phyloP scores from a whole-genome alignment of 2,888 invertebrate species.

The Drosophila melanosoma region DNA sequence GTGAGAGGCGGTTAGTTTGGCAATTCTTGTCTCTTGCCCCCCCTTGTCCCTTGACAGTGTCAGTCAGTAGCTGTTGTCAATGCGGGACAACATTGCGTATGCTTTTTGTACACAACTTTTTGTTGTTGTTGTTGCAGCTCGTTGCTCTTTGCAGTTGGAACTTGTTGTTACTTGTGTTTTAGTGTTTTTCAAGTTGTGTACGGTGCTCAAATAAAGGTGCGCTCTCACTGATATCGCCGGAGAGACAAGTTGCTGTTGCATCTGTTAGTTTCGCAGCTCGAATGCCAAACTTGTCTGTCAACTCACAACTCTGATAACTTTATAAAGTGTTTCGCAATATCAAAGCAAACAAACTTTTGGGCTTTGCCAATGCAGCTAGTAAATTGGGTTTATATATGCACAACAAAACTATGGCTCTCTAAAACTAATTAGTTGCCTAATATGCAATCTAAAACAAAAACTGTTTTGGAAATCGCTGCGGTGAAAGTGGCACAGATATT shows the following conservation, averaged over 20 bases:
- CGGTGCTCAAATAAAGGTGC: conserved; percentile 9
- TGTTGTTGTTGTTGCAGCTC: conserved; percentile 11
- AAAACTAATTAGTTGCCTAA: conserved; percentile 4
- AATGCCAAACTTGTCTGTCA: conserved; percentile 33
- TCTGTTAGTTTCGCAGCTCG: conserved; percentile 10
- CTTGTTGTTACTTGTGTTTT: conserved; percentile 9
- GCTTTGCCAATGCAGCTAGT: conserved; percentile 3
- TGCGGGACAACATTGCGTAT: conserved; percentile 63
- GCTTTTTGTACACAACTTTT: conserved; percentile 52
- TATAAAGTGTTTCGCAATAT: conserved; percentile 36
- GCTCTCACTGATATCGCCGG: conserved; percentile 4
- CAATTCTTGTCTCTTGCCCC: conserved; percentile 26
- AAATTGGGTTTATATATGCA: conserved; percentile 20
- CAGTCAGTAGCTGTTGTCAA: conserved; percentile 51
- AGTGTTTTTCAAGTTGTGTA: conserved; percentile 5
- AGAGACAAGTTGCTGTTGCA: conserved; percentile 12
- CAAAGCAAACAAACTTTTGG: conserved; percentile 28
- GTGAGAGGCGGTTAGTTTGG: conserved; percentile 26
- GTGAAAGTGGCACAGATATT: neutral
- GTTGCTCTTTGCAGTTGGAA: neutral
- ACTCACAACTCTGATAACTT: conserved; percentile 22
- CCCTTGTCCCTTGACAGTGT: conserved; percentile 15
- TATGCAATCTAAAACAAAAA: conserved; percentile 8
- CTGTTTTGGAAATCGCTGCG: neutral
- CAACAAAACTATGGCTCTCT: neutral